Evolutionary conservation across 2,797 vertebrate species (phyloP), one percentile per base, ranked within the genome.

Genomic region (Cynopterus sphinx): DNA sequence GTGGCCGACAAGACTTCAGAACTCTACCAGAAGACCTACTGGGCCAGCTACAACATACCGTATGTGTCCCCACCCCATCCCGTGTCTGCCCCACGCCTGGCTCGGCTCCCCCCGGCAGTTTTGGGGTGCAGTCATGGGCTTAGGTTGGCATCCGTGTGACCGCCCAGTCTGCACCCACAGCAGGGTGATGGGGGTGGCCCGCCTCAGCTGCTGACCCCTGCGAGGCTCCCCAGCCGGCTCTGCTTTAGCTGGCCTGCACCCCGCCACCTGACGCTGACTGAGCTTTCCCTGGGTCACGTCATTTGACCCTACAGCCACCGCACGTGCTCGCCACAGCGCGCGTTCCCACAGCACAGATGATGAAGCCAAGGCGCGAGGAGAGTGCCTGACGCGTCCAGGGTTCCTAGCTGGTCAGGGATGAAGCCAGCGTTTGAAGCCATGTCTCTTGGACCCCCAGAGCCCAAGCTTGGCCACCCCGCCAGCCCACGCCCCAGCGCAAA

Each of bases 11-110:
- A 98, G 98, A 99, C 99, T 0, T 90, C 98, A 6, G 99, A 99
- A 73, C 98, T 99, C 75, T 98, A 99, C 93, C 90, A 98, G 96
- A 99, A 98, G 33, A 98, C 99, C 9, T 99, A 99, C 97, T 99
- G 99, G 99, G 99, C 99, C 90, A 99, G 99, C 98, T 99, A 99
- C 98, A 99, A 99, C 81, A 98, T 99, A 83, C 99, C 99, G 99
- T 99, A 99, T 97, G 99, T 26, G 43, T 7, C 21, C 36, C 5
- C 13, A 55, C 57, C 28, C 73, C 2, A 2, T 2, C 16, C 26
- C 0, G 13, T 16, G 5, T 49, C 49, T 49, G 0, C 13, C 51
- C 65, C 17, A 6, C 3, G 16, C 11, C 75, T 8, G 22, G 55
- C 78, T 11, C 55, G 46, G 49, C 57, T 51, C 24, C 39, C 65